Conservation (phyloP, 2,797 vertebrate genomes). For the Lagorchestes hirsutus region DNA sequence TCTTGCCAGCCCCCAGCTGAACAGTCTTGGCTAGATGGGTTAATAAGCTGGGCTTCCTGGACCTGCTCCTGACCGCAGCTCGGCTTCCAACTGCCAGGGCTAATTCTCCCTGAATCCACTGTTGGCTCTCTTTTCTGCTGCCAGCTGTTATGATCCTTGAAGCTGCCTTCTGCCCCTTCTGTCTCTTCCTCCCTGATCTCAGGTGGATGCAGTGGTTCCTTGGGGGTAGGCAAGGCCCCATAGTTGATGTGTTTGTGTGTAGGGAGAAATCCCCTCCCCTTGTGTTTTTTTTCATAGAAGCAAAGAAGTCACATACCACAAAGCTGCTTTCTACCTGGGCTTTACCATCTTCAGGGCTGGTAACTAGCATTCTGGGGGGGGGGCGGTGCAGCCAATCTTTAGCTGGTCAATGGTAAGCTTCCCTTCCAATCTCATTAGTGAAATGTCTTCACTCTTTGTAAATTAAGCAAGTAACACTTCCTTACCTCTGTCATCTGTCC, state of each 20-base stretch:
- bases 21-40: background rate
- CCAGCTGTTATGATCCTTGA: background rate
- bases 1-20: background rate
- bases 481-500: background rate
- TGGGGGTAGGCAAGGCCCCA: background rate
- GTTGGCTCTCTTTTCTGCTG: background rate
- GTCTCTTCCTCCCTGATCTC: background rate
- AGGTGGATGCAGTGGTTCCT: background rate
- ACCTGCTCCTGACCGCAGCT: background rate
- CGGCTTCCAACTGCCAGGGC: background rate
- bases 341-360: background rate
- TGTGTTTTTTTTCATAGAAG: background rate
- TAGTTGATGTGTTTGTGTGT: background rate
- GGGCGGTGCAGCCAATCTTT: background rate
- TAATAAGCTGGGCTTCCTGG: background rate
- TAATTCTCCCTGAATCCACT: background rate
- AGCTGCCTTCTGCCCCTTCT: background rate
- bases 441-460: background rate
- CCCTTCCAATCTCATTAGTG: background rate
- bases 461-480: background rate
- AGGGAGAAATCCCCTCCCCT: background rate
- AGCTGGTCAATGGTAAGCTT: background rate
- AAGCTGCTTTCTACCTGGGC: background rate
- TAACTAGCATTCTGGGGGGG: background rate
- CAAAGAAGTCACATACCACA: background rate